phyloP scores from a whole-genome alignment of 2,113 vertebrate genomes.

The Scophthalmus maximus region DNA sequence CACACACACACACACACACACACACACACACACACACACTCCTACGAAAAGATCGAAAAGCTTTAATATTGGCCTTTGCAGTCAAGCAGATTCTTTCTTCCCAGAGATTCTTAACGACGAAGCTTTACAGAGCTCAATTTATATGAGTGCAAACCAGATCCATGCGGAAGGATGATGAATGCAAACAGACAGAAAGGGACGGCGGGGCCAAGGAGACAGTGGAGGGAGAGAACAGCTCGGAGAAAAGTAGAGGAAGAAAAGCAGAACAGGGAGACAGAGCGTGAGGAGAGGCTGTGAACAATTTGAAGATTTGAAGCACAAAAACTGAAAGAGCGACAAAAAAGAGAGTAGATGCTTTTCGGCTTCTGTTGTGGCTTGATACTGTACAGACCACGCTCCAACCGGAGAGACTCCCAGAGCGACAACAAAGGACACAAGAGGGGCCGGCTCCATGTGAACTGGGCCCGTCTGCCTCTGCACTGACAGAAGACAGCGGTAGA shows the following conservation, averaged over 20 bases:
- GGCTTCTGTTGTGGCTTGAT: constrained; percentile 28
- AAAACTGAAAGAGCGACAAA: too few relatives aligned
- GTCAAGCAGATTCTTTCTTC: constrained; percentile 19
- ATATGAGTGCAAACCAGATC: constrained; percentile 47
- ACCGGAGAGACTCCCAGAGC: constrained; percentile 76
- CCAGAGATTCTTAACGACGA: constrained; percentile 11
- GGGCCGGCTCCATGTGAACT: constrained; percentile 80
- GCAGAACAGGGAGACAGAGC: constrained; percentile 45
- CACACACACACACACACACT: neutral
- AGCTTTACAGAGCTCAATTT: constrained; percentile 35
- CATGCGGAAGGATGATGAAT: constrained; percentile 42
- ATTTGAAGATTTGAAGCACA: too few relatives aligned
- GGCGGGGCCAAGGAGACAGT: constrained; percentile 41
- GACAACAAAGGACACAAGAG: constrained; percentile 86
- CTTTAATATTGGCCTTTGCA: constrained; percentile 21
- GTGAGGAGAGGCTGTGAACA: too few relatives aligned
- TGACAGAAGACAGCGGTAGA: constrained; percentile 63
- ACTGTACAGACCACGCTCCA: constrained; percentile 50
- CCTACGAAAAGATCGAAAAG: constrained; percentile 15
- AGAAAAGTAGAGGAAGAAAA: constrained; percentile 25
- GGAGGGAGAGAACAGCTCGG: constrained; percentile 27
- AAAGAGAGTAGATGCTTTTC: neutral
- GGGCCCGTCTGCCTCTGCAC: constrained; percentile 72
- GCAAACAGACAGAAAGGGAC: constrained; percentile 43
- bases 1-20: constrained; percentile 8